Evolutionary conservation across 2,888 invertebrate species (phyloP), one percentile per base, ranked within the genome.

Genomic region (Temnothorax rugatulus): DNA sequence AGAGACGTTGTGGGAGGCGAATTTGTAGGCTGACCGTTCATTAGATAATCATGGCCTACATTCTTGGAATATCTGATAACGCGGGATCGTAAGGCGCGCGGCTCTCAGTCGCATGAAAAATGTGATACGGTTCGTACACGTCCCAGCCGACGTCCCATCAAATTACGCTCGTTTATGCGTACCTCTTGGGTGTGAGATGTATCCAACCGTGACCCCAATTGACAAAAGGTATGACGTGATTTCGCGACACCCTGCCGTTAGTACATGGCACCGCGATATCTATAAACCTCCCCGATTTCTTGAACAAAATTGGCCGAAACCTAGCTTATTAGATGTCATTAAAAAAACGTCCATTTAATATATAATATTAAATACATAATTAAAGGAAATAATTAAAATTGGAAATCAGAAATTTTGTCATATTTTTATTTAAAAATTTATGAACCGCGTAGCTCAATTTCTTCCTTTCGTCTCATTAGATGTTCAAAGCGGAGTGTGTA

Each of bases 21-120:
- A 92, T 92, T 93, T 90, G 89, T 92, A 88, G 92, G 92, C 84
- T 86, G 89, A 64, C 87, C 84, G 85, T 91, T 92, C 89, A 93
- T 92, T 93, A 92, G 91, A 91, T 90, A 91, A 92, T 91, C 90
- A 88, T 89, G 87, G 86, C 86, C 89, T 82, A 88, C 91, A 93
- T 93, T 94, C 93, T 86, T 92, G 89, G 88, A 92, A 93, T 91
- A 90, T 91, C 90, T 91, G 89, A 91, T 91, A 92, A 91, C 87
- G 71, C 64, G 64, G 52, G 84, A 88, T 87, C 71, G 82, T 66
- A 84, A 82, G 71, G 69, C 74, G 64, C n/a, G 79, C 68, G 41
- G 83, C 38, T 73, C 84, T 88, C 89, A 89, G 89, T 91, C 84
- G 85, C 52, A 68, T 50, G 73, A 84, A 87, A 91, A 90, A 87